Evolutionary conservation across 2,797 vertebrate species (phyloP).

Genomic region (Melanotaenia nigrans): DNA sequence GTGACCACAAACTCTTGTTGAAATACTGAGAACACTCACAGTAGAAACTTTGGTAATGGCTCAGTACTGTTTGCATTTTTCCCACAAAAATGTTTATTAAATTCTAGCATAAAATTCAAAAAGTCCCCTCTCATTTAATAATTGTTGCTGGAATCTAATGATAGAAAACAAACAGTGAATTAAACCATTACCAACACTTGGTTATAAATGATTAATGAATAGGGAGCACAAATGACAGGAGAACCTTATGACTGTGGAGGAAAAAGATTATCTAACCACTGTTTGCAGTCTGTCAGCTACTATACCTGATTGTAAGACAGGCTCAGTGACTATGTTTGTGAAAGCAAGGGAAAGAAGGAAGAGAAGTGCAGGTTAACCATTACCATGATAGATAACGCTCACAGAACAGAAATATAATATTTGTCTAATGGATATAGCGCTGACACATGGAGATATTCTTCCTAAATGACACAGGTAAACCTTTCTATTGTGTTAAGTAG

Average conservation of each 20-base stretch:
- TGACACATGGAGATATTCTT: constrained; percentile 6
- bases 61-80: constrained; percentile 42
- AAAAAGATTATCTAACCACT: constrained; percentile 39
- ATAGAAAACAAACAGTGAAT: constrained; percentile 33
- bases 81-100: not conserved
- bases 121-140: constrained; percentile 10
- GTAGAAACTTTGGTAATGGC: constrained; percentile 55
- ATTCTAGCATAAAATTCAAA: not conserved
- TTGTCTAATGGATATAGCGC: constrained; percentile 61
- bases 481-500: constrained; percentile 8
- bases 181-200: constrained; percentile 61
- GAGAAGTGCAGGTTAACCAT: constrained; percentile 77
- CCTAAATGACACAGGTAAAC: constrained; percentile 34
- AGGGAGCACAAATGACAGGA: constrained; percentile 48
- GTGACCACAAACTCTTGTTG: constrained; percentile 10
- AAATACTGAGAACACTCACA: constrained; percentile 40
- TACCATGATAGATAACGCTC: constrained; percentile 68
- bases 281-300: constrained; percentile 78
- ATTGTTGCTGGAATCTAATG: constrained; percentile 6
- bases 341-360: constrained; percentile 78
- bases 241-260: constrained; percentile 33
- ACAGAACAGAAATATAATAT: constrained; percentile 58
- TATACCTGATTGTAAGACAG: constrained; percentile 99
- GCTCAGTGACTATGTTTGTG: constrained; percentile 95
- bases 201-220: constrained; percentile 37